phyloP scores from a whole-genome alignment of 2,797 vertebrate genomes.

The Tangara arthus region DNA sequence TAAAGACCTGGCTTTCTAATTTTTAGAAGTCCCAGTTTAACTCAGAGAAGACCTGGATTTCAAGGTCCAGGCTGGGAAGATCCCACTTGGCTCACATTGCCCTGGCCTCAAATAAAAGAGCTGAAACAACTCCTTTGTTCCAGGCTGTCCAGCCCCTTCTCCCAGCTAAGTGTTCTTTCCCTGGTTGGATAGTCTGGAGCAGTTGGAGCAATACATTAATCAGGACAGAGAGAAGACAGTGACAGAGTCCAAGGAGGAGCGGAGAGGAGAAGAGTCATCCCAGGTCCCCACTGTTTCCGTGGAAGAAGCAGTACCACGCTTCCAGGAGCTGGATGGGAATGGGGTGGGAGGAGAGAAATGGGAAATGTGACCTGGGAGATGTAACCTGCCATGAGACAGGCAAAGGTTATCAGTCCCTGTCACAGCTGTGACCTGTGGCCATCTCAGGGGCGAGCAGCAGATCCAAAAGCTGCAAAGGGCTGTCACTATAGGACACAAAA shows the following conservation, averaged over 20 bases:
- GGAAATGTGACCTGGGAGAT: background rate
- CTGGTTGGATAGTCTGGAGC: conserved; percentile 53
- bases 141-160: background rate
- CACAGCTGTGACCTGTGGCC: background rate
- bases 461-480: background rate
- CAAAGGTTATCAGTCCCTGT: background rate
- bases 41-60: background rate
- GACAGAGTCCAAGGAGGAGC: background rate
- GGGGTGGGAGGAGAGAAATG: background rate
- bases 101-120: background rate
- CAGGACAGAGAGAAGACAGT: conserved; percentile 9
- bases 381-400: background rate
- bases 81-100: background rate
- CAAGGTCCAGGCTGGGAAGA: background rate
- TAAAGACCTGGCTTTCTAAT: background rate
- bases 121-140: background rate
- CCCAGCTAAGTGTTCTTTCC: conserved; percentile 43
- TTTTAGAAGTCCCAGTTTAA: background rate
- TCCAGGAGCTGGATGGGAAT: background rate
- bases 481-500: too few relatives aligned
- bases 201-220: conserved; percentile 32
- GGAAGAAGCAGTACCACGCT: background rate
- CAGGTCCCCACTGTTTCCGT: background rate
- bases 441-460: background rate
- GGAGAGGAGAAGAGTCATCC: background rate